phyloP scores from a whole-genome alignment of 2,113 vertebrate species.

The Zootoca vivipara region DNA sequence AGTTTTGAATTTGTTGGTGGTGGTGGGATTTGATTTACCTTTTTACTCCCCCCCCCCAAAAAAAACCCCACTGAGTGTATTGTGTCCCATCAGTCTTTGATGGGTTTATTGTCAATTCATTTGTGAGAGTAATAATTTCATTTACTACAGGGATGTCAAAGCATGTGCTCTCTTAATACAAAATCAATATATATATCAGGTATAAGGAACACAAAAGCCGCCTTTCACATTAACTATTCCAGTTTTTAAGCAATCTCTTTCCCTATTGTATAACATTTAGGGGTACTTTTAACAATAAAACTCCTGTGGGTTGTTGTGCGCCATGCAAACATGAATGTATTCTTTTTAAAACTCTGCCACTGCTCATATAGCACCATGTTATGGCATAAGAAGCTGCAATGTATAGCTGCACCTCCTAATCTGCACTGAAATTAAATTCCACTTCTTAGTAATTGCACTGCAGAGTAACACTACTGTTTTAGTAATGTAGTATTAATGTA shows the following conservation, averaged over 20 bases:
- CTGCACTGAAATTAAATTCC: neutral
- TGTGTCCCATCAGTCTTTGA: conserved; percentile 48
- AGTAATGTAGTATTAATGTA: no score
- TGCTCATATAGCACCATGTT: neutral
- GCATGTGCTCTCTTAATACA: conserved; percentile 25
- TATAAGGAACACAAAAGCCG: neutral
- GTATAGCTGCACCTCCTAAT: neutral
- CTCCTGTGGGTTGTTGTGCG: neutral
- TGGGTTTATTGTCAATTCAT: conserved; percentile 21
- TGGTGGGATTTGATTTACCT: conserved; percentile 58
- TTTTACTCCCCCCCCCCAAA: conserved; percentile 40
- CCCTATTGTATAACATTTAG: conserved; percentile 1
- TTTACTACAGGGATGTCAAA: conserved; percentile 30
- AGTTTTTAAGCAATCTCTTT: conserved; percentile 19
- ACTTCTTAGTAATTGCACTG: neutral
- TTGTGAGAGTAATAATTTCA: conserved; percentile 26
- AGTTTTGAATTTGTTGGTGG: conserved; percentile 55
- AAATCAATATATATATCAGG: conserved; percentile 23
- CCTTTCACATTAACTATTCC: conserved; percentile 38
- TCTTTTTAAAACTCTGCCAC: neutral
- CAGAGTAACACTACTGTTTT: neutral
- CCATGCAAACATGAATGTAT: conserved; percentile 1
- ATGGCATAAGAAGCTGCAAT: neutral
- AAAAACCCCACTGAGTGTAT: conserved; percentile 38
- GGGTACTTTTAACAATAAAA: conserved; percentile 4